Evolutionary conservation across 2,113 vertebrate species (phyloP).

Genomic region (Spea bombifrons): DNA sequence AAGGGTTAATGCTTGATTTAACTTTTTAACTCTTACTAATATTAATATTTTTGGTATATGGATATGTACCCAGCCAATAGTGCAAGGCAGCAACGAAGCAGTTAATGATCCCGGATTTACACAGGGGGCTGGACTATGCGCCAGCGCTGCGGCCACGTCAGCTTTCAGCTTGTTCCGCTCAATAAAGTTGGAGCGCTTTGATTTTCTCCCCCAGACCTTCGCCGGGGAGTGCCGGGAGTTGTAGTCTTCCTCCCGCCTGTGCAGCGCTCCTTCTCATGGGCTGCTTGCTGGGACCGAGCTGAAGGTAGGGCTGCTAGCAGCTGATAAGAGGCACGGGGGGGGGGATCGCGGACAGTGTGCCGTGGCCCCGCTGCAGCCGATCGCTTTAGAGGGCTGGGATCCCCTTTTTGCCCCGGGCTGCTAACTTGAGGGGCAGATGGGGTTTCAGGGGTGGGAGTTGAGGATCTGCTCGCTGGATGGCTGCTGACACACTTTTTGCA

Average conservation of each 20-base stretch:
- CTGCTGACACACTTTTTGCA: not conserved
- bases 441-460: not conserved
- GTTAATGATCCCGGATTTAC: not conserved
- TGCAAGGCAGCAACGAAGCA: not conserved
- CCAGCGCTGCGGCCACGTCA: conserved; percentile 29
- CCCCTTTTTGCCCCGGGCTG: no score
- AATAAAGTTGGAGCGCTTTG: conserved; percentile 36
- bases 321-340: not conserved
- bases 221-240: conserved; percentile 22
- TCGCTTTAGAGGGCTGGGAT: no score
- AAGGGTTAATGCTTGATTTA: no score
- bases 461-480: not conserved
- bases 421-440: not conserved
- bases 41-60: no score
- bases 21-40: no score
- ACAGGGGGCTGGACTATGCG: conserved; percentile 2
- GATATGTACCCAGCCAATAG: no score
- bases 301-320: not conserved
- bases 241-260: conserved; percentile 5
- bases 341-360: not conserved
- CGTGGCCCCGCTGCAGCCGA: not conserved
- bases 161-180: not conserved
- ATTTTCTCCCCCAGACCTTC: not conserved
- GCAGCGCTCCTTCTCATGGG: conserved; percentile 10
- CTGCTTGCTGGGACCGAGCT: conserved; percentile 21